Evolutionary conservation across 2,888 invertebrate species (phyloP).

Genomic region (Stenodema calcarata): DNA sequence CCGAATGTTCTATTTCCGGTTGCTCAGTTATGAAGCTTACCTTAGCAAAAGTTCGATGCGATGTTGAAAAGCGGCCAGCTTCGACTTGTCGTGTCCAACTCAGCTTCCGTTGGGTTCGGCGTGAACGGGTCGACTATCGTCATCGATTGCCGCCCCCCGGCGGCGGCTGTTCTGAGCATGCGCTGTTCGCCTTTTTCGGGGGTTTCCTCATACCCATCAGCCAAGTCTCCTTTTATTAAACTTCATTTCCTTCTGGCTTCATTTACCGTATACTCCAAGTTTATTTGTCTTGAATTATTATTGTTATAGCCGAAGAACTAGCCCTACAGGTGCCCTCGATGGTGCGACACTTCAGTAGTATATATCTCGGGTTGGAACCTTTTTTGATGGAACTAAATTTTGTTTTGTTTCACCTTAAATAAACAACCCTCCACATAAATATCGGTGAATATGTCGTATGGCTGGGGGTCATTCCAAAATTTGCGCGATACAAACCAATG

Average conservation of each 20-base stretch:
- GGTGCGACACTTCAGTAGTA: not conserved
- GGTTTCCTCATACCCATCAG: not conserved
- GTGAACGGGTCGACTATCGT: not conserved
- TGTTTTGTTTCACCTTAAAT: no score
- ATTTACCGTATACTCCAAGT: not conserved
- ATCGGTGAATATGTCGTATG: no score
- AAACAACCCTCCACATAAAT: no score
- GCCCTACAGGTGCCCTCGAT: no score
- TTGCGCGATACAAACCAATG: no score
- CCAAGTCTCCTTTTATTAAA: not conserved
- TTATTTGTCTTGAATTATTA: no score
- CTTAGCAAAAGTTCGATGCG: conserved; percentile 35
- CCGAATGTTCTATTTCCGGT: no score
- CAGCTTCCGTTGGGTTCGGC: not conserved
- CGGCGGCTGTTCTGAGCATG: not conserved
- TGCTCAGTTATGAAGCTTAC: not conserved
- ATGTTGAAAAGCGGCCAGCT: not conserved
- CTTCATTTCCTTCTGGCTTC: not conserved
- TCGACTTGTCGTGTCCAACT: not conserved
- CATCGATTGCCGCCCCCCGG: conserved; percentile 22
- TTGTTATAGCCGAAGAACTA: no score
- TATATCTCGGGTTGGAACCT: not conserved
- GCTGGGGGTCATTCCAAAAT: no score
- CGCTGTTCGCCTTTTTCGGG: not conserved
- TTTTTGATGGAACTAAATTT: no score